Percentiles rank a stretch among this genome's conserved stretches.
Evolutionary conservation across 2,797 vertebrate genomes (phyloP).

Genomic region (Erpetoichthys calabaricus): DNA sequence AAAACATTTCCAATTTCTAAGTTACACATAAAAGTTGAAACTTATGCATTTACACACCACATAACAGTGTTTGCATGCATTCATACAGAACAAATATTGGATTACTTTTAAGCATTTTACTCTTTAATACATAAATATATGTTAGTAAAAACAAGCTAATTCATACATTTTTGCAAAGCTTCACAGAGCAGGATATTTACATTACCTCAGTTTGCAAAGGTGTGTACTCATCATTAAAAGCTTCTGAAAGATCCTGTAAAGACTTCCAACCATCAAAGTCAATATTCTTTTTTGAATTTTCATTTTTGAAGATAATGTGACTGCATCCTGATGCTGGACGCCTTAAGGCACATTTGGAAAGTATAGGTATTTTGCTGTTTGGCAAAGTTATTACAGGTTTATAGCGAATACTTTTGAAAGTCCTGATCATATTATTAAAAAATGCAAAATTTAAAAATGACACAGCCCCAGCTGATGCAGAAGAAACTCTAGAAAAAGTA

Average conservation of each 20-base stretch:
- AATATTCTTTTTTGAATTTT: conserved; percentile 1
- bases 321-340: neutral
- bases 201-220: conserved; percentile 42
- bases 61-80: no score
- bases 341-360: conserved; percentile 19
- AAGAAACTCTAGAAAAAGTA: no score
- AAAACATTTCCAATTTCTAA: no score
- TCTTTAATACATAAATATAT: no score
- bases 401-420: conserved; percentile 36
- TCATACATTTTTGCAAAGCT: no score
- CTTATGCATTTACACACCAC: no score
- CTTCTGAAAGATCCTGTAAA: conserved; percentile 45
- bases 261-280: conserved; percentile 26
- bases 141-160: no score
- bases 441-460: conserved; percentile 18
- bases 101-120: no score
- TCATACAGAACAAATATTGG: no score
- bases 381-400: conserved; percentile 25
- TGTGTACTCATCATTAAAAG: conserved; percentile 52
- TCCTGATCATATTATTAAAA: conserved; percentile 42
- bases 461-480: no score
- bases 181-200: no score
- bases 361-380: conserved; percentile 48
- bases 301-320: neutral
- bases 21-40: no score